Percentiles rank a stretch among this genome's conserved stretches.
These are phyloP conservation scores for Ectobius pallidus DNA, from an alignment of 2,888 invertebrate species.

Conservation along the genomic window DNA sequence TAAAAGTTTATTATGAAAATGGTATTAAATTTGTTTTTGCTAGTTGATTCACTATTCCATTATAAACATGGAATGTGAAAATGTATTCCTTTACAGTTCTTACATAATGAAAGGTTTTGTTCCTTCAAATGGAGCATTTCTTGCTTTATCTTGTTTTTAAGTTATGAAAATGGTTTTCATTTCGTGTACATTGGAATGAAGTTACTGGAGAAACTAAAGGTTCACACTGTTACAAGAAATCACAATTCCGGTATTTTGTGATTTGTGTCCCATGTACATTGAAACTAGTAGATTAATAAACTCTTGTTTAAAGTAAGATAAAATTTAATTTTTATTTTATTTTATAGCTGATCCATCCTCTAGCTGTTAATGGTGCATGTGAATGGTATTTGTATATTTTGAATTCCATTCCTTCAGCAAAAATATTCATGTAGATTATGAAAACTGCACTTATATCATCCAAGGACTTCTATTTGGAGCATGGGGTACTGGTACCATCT, in stretches of 20 bases:
- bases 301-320: slow-evolving; percentile 5
- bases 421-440: too few relatives aligned
- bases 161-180: not conserved
- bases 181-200: not conserved
- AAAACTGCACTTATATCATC: too few relatives aligned
- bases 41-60: not conserved
- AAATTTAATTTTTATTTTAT: not conserved
- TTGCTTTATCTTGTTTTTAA: not conserved
- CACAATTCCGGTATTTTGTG: slow-evolving; percentile 19
- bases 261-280: slow-evolving; percentile 23
- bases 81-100: not conserved
- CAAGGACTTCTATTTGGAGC: too few relatives aligned
- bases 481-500: too few relatives aligned
- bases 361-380: too few relatives aligned
- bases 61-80: not conserved
- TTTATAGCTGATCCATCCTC: too few relatives aligned
- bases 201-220: not conserved
- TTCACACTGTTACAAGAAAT: slow-evolving; percentile 12
- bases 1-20: slow-evolving; percentile 3
- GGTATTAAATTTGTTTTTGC: not conserved
- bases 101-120: not conserved
- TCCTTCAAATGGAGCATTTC: not conserved
- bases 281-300: slow-evolving; percentile 31
- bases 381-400: too few relatives aligned
- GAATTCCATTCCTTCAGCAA: too few relatives aligned